These are phyloP conservation scores for Microplitis demolitor DNA, from an alignment of 1,140 invertebrate genomes.

Conservation along the genomic window DNA sequence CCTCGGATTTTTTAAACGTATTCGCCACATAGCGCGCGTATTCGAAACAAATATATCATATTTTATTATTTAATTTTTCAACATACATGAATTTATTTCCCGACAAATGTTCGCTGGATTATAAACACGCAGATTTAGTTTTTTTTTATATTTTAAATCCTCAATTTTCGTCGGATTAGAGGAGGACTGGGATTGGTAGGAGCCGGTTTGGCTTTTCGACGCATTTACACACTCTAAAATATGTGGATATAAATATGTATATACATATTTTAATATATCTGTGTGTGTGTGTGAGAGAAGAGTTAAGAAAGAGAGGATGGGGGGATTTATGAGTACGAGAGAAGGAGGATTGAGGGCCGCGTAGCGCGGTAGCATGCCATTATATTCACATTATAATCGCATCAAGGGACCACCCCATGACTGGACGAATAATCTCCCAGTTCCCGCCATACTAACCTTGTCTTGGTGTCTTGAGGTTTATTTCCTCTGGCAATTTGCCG, in stretches of 20 bases:
- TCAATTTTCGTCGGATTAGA: background rate
- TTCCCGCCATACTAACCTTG: background rate
- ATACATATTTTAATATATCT: too few species aligned
- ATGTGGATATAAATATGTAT: too few species aligned
- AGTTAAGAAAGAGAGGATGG: background rate
- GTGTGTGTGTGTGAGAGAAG: background rate
- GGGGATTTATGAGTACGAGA: constrained; percentile 24
- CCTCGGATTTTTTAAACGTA: too few species aligned
- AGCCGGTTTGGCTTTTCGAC: background rate
- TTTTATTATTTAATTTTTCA: too few species aligned
- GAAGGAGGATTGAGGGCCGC: constrained; percentile 31
- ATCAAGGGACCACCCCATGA: constrained; percentile 49
- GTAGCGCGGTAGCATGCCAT: constrained; percentile 53
- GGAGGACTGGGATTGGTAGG: background rate
- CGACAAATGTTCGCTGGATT: too few species aligned
- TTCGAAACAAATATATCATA: too few species aligned
- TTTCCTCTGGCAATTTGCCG: background rate
- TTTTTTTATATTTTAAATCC: background rate
- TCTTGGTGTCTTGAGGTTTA: background rate
- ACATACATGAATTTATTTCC: too few species aligned
- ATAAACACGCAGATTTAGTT: too few species aligned
- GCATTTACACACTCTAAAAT: background rate
- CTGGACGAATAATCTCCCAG: constrained; percentile 38
- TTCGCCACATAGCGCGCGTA: too few species aligned
- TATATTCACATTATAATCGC: constrained; percentile 59